Evolutionary conservation across 2,113 vertebrate genomes (phyloP).

Genomic region (Eclectus roratus): DNA sequence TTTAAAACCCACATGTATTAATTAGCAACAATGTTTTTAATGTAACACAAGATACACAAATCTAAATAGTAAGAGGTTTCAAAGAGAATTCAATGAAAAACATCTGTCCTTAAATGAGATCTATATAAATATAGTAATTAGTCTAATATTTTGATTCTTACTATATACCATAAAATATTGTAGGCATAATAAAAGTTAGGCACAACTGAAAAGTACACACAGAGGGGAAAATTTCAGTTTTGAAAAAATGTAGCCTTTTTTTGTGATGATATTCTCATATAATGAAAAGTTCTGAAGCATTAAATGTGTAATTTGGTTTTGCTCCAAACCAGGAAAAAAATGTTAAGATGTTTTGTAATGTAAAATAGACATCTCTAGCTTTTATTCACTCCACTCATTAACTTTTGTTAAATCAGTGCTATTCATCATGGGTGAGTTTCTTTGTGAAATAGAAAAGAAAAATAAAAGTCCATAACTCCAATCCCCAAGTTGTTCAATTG

Average conservation of each 20-base stretch:
- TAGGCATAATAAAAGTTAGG: background rate
- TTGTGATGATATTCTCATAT: background rate
- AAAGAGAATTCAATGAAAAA: constrained; percentile 1
- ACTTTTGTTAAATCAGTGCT: constrained; percentile 56
- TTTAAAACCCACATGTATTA: background rate
- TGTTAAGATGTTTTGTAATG: constrained; percentile 35
- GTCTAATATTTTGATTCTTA: constrained; percentile 9
- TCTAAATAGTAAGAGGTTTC: background rate
- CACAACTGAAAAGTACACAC: background rate
- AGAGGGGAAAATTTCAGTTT: background rate
- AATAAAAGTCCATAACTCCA: constrained; percentile 17
- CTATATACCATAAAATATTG: background rate
- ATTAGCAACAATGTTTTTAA: background rate
- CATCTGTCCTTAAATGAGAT: constrained; percentile 21
- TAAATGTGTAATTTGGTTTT: constrained; percentile 42
- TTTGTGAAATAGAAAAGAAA: constrained; percentile 44
- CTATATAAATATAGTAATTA: background rate
- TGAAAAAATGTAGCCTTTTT: background rate
- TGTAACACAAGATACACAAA: background rate
- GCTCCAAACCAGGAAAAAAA: background rate
- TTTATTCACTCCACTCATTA: constrained; percentile 40
- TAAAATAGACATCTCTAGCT: constrained; percentile 49
- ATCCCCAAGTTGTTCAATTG: constrained; percentile 15
- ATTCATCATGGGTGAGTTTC: constrained; percentile 22
- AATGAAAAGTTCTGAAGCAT: constrained; percentile 35